Conservation (phyloP, 2,888 invertebrate genomes). For the Epinotia demarniana region DNA sequence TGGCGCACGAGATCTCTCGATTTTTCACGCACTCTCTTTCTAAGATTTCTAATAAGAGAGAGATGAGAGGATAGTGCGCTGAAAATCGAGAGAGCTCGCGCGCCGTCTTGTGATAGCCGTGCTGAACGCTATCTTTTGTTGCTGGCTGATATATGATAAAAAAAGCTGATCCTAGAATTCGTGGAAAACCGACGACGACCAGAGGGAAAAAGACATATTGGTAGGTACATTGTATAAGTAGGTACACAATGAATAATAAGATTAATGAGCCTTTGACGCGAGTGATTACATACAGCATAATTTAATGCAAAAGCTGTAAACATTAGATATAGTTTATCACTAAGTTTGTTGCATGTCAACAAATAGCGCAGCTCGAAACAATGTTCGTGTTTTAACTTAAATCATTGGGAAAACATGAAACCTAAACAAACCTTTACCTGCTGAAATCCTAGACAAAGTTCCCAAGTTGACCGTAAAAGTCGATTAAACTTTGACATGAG, state of each 20-base stretch:
- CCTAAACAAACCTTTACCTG: neutral
- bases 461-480: conserved; percentile 36
- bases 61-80: no score
- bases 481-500: conserved; percentile 53
- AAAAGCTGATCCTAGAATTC: no score
- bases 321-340: conserved; percentile 37
- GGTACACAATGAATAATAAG: neutral
- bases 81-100: no score
- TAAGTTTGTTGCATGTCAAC: conserved; percentile 29
- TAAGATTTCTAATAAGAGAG: no score
- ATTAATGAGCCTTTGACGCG: conserved; percentile 1
- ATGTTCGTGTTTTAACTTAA: conserved; percentile 28
- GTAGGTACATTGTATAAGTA: neutral
- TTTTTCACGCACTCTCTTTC: no score
- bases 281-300: conserved; percentile 4
- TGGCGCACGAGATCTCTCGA: no score
- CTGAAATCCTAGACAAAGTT: conserved; percentile 25
- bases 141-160: no score
- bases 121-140: no score
- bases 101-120: no score
- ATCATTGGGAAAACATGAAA: conserved; percentile 30
- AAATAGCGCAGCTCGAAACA: conserved; percentile 3
- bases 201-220: neutral
- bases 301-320: conserved; percentile 31
- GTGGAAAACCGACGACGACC: no score